Evolutionary conservation across 2,113 vertebrate species (phyloP).

Genomic region (Otus sunia): DNA sequence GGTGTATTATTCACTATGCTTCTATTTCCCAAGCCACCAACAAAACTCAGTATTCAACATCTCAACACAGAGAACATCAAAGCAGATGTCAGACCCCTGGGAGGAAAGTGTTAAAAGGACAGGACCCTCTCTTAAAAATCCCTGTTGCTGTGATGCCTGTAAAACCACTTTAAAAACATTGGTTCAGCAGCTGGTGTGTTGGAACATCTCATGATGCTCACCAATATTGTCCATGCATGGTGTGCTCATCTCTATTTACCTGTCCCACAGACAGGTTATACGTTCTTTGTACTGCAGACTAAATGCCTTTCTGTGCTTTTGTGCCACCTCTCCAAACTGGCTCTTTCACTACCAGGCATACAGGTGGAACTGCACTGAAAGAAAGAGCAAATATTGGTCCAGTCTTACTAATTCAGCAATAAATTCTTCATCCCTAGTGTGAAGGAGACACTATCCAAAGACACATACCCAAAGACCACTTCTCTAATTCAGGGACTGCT

Average conservation of each 20-base stretch:
- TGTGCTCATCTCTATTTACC: not conserved
- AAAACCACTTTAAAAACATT: not conserved
- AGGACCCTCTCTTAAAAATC: not conserved
- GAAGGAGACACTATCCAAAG: not conserved
- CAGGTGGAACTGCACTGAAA: not conserved
- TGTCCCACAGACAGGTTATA: not conserved
- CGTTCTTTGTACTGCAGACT: rapidly evolving
- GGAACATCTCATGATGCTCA: not conserved
- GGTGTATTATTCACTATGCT: not conserved
- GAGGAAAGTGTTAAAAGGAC: not conserved
- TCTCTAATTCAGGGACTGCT: not conserved
- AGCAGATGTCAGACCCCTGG: not conserved
- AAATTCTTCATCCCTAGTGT: not conserved
- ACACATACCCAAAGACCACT: not conserved
- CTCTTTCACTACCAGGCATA: not conserved
- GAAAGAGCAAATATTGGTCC: not conserved
- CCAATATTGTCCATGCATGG: no score
- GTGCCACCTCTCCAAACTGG: not conserved
- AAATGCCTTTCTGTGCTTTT: not conserved
- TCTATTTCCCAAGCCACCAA: not conserved
- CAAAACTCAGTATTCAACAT: not conserved
- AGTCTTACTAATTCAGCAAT: not conserved
- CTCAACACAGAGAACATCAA: not conserved
- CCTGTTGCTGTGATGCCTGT: not conserved
- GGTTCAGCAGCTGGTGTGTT: not conserved